Evolutionary conservation across 2,888 invertebrate species (phyloP).

Genomic region (Monoplex corrugatus): DNA sequence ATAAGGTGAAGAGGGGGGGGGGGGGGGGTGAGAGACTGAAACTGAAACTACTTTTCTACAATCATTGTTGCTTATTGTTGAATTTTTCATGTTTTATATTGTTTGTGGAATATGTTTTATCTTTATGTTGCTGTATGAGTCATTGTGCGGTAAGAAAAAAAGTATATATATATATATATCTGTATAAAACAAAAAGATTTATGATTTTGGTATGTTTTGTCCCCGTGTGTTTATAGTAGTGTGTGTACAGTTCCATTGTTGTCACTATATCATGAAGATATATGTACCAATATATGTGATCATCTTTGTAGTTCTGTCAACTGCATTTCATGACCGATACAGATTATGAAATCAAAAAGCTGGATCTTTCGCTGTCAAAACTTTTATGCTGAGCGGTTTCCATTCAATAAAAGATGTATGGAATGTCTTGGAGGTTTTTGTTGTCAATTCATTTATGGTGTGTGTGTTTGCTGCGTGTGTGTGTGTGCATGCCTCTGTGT

Average conservation of each 20-base stretch:
- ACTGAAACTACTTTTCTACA: too few species aligned
- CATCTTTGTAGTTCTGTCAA: background rate
- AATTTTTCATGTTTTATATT: too few species aligned
- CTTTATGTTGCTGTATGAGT: background rate
- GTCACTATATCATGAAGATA: background rate
- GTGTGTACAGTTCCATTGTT: constrained; percentile 19
- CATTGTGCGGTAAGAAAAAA: background rate
- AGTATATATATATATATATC: background rate
- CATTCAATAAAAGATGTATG: background rate
- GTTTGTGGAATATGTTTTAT: background rate
- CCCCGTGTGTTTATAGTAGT: background rate
- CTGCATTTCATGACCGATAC: constrained; percentile 28
- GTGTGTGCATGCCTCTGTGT: too few species aligned
- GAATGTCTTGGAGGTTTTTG: too few species aligned
- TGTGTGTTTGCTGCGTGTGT: background rate
- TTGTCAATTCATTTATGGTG: too few species aligned
- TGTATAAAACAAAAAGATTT: background rate
- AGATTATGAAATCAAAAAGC: constrained; percentile 28
- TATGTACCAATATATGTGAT: background rate
- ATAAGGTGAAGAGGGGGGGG: too few species aligned
- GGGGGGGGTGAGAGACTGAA: too few species aligned
- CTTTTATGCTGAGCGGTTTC: constrained; percentile 27
- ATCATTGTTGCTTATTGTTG: too few species aligned
- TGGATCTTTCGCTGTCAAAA: constrained; percentile 35
- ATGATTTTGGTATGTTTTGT: too few species aligned